Percentiles rank a stretch among this genome's conserved stretches.
Evolutionary conservation across 2,888 invertebrate species (phyloP).

Genomic region (Griposia aprilina): DNA sequence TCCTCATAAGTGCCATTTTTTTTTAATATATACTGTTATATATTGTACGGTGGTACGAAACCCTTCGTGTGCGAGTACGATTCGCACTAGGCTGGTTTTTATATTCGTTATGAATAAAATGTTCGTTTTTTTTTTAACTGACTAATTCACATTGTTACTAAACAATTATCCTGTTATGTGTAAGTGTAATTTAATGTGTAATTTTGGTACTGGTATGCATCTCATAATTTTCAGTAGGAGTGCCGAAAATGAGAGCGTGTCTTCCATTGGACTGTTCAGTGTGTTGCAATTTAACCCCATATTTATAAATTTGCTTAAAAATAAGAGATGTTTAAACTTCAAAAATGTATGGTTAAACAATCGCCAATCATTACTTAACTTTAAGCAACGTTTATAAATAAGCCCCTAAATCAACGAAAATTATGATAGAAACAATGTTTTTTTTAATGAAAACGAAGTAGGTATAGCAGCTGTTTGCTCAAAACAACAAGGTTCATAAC

Average conservation of each 20-base stretch:
- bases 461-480: not conserved
- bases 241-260: not conserved
- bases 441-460: not conserved
- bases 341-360: not conserved
- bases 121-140: not conserved
- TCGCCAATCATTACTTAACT: not conserved
- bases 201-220: no score
- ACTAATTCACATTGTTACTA: not conserved
- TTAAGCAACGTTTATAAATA: not conserved
- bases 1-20: no score
- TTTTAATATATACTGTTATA: no score
- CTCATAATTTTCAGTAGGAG: no score
- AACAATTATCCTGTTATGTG: not conserved
- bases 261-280: not conserved
- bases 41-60: no score
- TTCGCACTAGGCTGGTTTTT: not conserved
- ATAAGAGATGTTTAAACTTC: not conserved
- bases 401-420: not conserved
- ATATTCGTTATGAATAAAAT: not conserved
- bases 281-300: not conserved
- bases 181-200: not conserved
- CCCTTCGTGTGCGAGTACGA: no score
- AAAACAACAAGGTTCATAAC: slow-evolving; percentile 1
- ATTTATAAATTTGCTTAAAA: not conserved
- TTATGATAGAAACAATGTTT: not conserved